Evolutionary conservation across 2,113 vertebrate species (phyloP).

Genomic region (Irena cyanogastra): DNA sequence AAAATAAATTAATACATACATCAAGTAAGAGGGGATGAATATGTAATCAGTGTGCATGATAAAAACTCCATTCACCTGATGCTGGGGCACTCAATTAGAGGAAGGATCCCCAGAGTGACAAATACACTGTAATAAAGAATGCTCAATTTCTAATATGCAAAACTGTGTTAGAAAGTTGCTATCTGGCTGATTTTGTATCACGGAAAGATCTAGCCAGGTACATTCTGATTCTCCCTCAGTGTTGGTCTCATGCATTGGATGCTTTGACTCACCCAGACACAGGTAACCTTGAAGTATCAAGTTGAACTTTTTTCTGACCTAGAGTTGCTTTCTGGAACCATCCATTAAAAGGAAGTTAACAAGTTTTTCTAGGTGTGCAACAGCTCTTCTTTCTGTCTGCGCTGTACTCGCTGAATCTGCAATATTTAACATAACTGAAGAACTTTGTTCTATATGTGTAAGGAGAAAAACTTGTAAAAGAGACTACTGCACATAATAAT

Average conservation of each 20-base stretch:
- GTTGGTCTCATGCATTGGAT: background rate
- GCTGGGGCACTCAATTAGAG: background rate
- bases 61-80: background rate
- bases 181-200: background rate
- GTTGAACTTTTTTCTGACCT: background rate
- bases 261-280: background rate
- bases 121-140: fast-evolving
- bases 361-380: background rate
- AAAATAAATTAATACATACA: background rate
- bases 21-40: background rate
- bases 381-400: background rate
- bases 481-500: background rate
- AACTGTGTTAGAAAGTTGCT: background rate
- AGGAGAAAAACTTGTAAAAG: background rate
- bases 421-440: background rate
- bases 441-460: background rate
- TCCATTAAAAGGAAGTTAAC: background rate
- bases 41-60: background rate
- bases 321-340: background rate
- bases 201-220: background rate
- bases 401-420: background rate
- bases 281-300: fast-evolving
- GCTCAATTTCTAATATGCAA: background rate
- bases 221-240: background rate
- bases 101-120: background rate